These are phyloP conservation scores for Eucera pruinosa DNA, from an alignment of 2,888 invertebrate species.

Conservation along the genomic window DNA sequence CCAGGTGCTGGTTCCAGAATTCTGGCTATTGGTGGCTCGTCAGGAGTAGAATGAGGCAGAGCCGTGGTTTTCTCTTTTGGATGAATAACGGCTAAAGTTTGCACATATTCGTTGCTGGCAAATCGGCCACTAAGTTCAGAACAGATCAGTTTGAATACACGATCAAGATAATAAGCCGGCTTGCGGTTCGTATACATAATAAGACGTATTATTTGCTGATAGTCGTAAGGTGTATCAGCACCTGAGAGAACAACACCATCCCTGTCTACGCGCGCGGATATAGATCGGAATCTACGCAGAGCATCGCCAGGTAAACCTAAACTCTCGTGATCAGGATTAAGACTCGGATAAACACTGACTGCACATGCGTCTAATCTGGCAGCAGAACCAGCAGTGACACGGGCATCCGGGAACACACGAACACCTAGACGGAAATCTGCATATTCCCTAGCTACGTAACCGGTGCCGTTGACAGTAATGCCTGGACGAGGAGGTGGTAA, in stretches of 20 bases:
- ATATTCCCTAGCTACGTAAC: conserved; percentile 93
- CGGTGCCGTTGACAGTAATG: conserved; percentile 92
- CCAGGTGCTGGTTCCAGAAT: conserved; percentile 83
- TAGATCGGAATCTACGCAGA: conserved; percentile 89
- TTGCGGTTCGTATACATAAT: conserved; percentile 98
- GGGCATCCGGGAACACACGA: conserved; percentile 93
- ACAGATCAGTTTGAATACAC: conserved; percentile 98
- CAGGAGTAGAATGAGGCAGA: conserved; percentile 72
- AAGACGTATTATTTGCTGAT: conserved; percentile 91
- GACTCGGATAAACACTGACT: conserved; percentile 96
- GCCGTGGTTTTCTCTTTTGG: conserved; percentile 88
- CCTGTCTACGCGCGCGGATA: conserved; percentile 94
- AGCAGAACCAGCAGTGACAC: conserved; percentile 87
- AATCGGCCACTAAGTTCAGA: conserved; percentile 95
- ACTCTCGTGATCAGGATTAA: conserved; percentile 98
- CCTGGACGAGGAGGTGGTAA: conserved; percentile 93
- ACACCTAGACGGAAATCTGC: conserved; percentile 94
- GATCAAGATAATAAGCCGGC: conserved; percentile 97
- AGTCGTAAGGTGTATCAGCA: conserved; percentile 91
- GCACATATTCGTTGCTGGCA: conserved; percentile 97
- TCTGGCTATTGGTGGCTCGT: conserved; percentile 79
- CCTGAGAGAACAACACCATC: conserved; percentile 94
- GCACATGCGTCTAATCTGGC: conserved; percentile 95
- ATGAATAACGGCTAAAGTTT: conserved; percentile 96
- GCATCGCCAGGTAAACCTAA: conserved; percentile 90